Conservation (phyloP, 2,888 invertebrate species). For the Microplitis deprimator region DNA sequence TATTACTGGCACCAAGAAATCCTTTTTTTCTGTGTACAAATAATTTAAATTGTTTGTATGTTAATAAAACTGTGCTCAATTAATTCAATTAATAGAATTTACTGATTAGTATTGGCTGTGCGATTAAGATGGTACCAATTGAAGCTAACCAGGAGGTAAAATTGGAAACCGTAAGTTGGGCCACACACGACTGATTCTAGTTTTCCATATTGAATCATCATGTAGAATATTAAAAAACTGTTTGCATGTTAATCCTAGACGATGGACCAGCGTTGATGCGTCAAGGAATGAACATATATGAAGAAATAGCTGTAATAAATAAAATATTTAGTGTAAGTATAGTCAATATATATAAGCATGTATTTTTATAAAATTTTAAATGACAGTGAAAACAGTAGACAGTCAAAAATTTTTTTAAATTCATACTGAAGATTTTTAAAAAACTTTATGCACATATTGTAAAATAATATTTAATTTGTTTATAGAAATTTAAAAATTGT, state of each 20-base stretch:
- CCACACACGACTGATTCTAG: constrained; percentile 63
- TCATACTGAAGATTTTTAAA: too few species aligned
- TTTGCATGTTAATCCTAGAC: constrained; percentile 74
- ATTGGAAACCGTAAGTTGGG: constrained; percentile 62
- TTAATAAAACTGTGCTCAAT: not conserved
- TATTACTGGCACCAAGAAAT: too few species aligned
- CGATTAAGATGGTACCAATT: constrained; percentile 53
- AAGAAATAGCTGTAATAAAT: constrained; percentile 74
- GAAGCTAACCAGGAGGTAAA: constrained; percentile 64
- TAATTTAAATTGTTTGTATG: not conserved
- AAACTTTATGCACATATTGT: too few species aligned
- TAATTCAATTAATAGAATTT: constrained; percentile 45
- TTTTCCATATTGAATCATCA: constrained; percentile 76
- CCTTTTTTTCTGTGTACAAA: too few species aligned
- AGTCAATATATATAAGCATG: too few species aligned
- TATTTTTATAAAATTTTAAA: too few species aligned
- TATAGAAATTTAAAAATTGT: too few species aligned
- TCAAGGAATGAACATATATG: constrained; percentile 77
- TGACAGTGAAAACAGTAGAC: too few species aligned
- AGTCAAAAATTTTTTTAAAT: too few species aligned
- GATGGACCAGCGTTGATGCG: constrained; percentile 74
- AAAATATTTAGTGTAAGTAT: constrained; percentile 18
- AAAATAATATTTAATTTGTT: too few species aligned
- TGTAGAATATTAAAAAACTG: constrained; percentile 75
- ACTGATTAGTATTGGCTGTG: constrained; percentile 55